Base-by-base conservation (phyloP, 2,113 vertebrate genomes). In the Phaethornis superciliosus region DNA sequence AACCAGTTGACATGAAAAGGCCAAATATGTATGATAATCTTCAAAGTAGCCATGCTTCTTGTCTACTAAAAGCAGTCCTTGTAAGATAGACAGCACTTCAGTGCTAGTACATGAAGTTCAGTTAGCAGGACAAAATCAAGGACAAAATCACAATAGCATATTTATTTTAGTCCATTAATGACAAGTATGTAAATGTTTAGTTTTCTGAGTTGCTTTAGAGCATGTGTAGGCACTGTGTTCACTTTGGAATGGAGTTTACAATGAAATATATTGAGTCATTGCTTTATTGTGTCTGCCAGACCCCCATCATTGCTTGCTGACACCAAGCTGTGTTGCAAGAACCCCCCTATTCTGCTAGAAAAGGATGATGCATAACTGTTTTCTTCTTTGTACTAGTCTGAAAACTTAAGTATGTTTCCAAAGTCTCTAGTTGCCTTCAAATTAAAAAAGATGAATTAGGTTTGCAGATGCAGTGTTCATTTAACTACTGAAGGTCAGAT, bases 181-280 rank as follows among this genome's bases (percentile, higher is more conserved):
- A 37, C 2, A 46, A 52, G 23, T 79, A 6, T 49, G 4, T 71
- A 58, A 60, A 12, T 65, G 6, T 40, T 62, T 0, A 2, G 1
- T 72, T 71, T 60, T 56, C 32, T 47, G 7, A 9, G 2, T 56
- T 88, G 18, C 2, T 74, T 88, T 30, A 55, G 63, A 37, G 8
- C 5, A 2, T 0, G 0, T 58, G 21, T 54, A 46, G 27, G 16
- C 18, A 2, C 3, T 65, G 21, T 9, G 28, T 74, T 90, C 17
- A 28, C 28, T 63, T 20, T 62, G 32, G 17, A 76, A 9, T 11
- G 46, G 27, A 90, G 30, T 2, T 69, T 40, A 46, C 4, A 58
- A 8, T 70, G 33, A 62, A 69, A 15, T 74, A 2, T 84, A 55
- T 75, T 78, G 44, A 7, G 15, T 59, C 10, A 1, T 69, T 88